Conservation (phyloP, 2,113 vertebrate genomes). For the Xiphias gladius region DNA sequence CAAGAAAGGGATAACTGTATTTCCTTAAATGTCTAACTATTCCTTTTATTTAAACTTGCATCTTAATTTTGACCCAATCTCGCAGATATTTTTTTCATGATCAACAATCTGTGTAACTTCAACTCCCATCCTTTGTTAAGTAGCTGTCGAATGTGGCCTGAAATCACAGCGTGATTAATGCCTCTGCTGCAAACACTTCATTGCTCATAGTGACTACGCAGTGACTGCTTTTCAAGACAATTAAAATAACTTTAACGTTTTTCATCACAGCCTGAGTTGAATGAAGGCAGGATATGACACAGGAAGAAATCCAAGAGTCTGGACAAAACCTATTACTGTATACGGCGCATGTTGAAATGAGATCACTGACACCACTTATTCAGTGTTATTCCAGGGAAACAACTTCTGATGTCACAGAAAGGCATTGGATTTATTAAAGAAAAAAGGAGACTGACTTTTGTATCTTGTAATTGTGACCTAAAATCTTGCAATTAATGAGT, state of each 20-base stretch:
- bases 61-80: too few relatives aligned
- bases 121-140: too few relatives aligned
- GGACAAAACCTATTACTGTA: not conserved
- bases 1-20: too few relatives aligned
- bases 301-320: not conserved
- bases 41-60: too few relatives aligned
- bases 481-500: not conserved
- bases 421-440: not conserved
- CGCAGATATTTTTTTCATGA: too few relatives aligned
- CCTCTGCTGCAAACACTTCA: not conserved
- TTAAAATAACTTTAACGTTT: constrained; percentile 6
- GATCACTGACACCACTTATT: not conserved
- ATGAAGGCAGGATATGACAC: constrained; percentile 36
- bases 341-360: not conserved
- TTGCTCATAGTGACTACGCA: constrained; percentile 8
- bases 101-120: too few relatives aligned
- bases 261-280: constrained; percentile 28
- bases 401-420: not conserved
- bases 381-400: not conserved
- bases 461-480: not conserved
- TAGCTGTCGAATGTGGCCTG: not conserved
- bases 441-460: not conserved
- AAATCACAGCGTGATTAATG: constrained; percentile 5
- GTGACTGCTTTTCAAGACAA: not conserved
- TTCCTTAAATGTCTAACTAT: too few relatives aligned